phyloP scores from a whole-genome alignment of 2,888 invertebrate genomes.

The Drosophila picticornis region DNA sequence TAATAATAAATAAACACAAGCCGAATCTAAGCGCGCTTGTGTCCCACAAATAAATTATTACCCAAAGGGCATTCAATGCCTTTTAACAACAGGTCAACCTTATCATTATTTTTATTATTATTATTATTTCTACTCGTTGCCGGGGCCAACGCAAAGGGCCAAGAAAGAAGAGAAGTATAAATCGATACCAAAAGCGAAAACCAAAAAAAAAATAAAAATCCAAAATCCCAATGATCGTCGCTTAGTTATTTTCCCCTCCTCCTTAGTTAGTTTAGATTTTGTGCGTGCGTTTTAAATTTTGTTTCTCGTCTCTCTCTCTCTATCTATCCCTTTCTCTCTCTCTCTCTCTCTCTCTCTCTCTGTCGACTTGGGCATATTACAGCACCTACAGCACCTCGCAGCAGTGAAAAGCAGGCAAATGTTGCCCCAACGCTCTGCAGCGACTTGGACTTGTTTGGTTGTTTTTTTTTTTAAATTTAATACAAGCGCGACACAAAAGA shows the following conservation, averaged over 20 bases:
- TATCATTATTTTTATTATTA: slow-evolving; percentile 83
- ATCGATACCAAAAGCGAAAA: slow-evolving; percentile 64
- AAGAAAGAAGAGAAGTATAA: slow-evolving; percentile 39
- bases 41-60: slow-evolving; percentile 82
- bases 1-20: slow-evolving; percentile 61
- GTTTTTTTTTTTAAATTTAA: slow-evolving; percentile 66
- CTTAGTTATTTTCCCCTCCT: slow-evolving; percentile 56
- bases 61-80: slow-evolving; percentile 83
- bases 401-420: slow-evolving; percentile 73
- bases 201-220: slow-evolving; percentile 40
- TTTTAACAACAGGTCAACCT: slow-evolving; percentile 83
- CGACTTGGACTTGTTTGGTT: slow-evolving; percentile 54
- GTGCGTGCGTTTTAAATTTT: slow-evolving; percentile 77
- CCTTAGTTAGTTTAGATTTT: slow-evolving; percentile 61
- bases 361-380: slow-evolving; percentile 34
- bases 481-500: slow-evolving; percentile 82
- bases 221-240: slow-evolving; percentile 71
- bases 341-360: slow-evolving; percentile 24
- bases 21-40: slow-evolving; percentile 71
- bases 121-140: slow-evolving; percentile 72
- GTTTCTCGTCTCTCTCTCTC: slow-evolving; percentile 42
- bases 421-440: slow-evolving; percentile 53
- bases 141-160: slow-evolving; percentile 49
- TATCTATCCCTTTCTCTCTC: neutral
- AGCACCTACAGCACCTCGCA: slow-evolving; percentile 34